phyloP scores from a whole-genome alignment of 2,888 invertebrate genomes.

The Perithous albicinctus region DNA sequence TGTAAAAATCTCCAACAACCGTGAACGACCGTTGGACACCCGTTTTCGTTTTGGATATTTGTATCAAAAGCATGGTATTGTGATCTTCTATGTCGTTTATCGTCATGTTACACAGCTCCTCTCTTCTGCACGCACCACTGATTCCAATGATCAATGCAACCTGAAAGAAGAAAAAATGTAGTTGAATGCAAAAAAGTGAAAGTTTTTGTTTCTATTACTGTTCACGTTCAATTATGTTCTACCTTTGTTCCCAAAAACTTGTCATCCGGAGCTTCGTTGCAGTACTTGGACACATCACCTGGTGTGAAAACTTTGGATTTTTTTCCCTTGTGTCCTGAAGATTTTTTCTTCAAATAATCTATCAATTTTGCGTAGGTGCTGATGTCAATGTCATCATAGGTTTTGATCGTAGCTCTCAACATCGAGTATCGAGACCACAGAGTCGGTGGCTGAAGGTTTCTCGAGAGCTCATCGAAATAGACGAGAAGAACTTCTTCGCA shows the following conservation, averaged over 20 bases:
- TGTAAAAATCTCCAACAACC: not conserved
- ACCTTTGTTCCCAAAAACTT: no score
- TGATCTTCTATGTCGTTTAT: not conserved
- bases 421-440: slow-evolving; percentile 50
- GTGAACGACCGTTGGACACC: not conserved
- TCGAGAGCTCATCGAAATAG: slow-evolving; percentile 16
- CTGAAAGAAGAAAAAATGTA: not conserved
- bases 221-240: no score
- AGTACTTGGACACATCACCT: no score
- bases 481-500: slow-evolving; percentile 23
- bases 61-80: not conserved
- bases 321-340: no score
- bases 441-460: slow-evolving; percentile 16
- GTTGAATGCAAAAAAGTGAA: no score
- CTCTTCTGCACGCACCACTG: not conserved
- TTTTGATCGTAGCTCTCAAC: slow-evolving; percentile 34
- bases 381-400: slow-evolving; percentile 48
- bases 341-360: not conserved
- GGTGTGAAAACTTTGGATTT: no score
- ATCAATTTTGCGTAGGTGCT: slow-evolving; percentile 22
- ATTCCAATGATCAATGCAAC: not conserved
- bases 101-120: not conserved
- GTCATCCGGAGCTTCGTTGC: no score
- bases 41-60: not conserved
- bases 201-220: no score